Base-by-base conservation (phyloP, 2,888 invertebrate species). In the Oligia fasciuncula region DNA sequence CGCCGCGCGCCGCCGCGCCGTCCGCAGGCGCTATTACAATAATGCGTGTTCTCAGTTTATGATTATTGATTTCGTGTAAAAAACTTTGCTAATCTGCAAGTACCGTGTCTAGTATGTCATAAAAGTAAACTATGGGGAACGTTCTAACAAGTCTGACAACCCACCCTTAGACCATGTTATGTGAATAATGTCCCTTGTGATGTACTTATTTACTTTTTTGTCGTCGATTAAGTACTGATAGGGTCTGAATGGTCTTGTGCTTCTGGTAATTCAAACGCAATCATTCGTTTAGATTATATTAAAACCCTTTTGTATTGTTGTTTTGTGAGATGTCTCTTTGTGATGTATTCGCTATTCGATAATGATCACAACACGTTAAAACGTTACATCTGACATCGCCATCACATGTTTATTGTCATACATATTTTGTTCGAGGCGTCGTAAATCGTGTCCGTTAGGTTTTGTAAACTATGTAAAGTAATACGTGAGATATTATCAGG, bases 401-500 rank as follows among this genome's bases (percentile, higher is more conserved):
- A 49, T 67, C 29, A 49, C 35, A 9, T 77, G 75, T 85, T 85
- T 81, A 81, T 73, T 77, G 81, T 63, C 63, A 66, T 81, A 85
- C 85, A 81, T 75, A 75, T 85, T 66, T 73, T 57, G 51, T 70
- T 67, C 23, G 75, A 85, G 73, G 29, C 57, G 66, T 77, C 81
- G 85, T 85, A 85, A 81, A 74, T 49, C 54, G 46, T 23, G 13
- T 78, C 73, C 75, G 66, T 77, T 70, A 75, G 49, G 35, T 51
- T 60, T 29, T n/a, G 62, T 60, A 49, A 68, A 77, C 72, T 62
- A 73, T 68, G 85, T 85, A 76, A 84, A 73, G 23, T 71, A 60
- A 81, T 67, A 77, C 66, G 23, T 51, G 35, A 85, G 72, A 85
- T 81, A 65, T 60, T 62, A 85, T 85, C 84, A 35, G 54, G 60